Conservation (phyloP, 1,140 invertebrate species). For the Megalonaias nervosa region DNA sequence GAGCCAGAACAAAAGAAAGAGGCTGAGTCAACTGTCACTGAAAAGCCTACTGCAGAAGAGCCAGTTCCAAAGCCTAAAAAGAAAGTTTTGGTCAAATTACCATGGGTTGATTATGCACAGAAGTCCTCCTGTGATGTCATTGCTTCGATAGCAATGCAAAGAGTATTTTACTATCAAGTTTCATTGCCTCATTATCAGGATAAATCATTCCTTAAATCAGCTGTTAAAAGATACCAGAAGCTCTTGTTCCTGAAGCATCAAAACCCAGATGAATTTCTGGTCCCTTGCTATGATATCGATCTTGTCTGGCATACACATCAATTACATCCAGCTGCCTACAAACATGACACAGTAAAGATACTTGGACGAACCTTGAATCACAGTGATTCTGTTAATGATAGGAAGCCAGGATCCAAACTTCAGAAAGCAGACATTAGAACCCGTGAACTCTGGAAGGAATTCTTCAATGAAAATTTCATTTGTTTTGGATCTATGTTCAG, state of each 20-base stretch:
- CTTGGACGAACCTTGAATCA: constrained; percentile 70
- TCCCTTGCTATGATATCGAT: constrained; percentile 75
- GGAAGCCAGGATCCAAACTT: constrained; percentile 68
- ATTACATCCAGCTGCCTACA: constrained; percentile 70
- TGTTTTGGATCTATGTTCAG: constrained; percentile 67
- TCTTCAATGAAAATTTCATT: constrained; percentile 59
- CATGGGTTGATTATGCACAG: constrained; percentile 17
- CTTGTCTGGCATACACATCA: constrained; percentile 74
- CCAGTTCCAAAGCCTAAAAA: no score
- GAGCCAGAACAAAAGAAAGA: no score
- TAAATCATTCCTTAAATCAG: constrained; percentile 68
- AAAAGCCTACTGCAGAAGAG: no score
- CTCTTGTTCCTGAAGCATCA: constrained; percentile 72
- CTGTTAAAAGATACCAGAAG: constrained; percentile 71
- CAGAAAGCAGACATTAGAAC: constrained; percentile 53
- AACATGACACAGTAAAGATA: constrained; percentile 67
- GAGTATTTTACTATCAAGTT: constrained; percentile 71
- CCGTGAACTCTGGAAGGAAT: constrained; percentile 56
- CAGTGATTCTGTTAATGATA: constrained; percentile 72
- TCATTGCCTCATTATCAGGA: constrained; percentile 73
- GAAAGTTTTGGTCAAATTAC: no score
- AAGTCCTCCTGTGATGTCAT: constrained; percentile 69
- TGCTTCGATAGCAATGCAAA: constrained; percentile 68
- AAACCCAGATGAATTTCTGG: constrained; percentile 70
- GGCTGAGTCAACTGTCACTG: no score